Percentiles rank a stretch among this genome's conserved stretches.
These are phyloP conservation scores for Emmelina monodactyla DNA, from an alignment of 2,888 invertebrate species.

Conservation along the genomic window DNA sequence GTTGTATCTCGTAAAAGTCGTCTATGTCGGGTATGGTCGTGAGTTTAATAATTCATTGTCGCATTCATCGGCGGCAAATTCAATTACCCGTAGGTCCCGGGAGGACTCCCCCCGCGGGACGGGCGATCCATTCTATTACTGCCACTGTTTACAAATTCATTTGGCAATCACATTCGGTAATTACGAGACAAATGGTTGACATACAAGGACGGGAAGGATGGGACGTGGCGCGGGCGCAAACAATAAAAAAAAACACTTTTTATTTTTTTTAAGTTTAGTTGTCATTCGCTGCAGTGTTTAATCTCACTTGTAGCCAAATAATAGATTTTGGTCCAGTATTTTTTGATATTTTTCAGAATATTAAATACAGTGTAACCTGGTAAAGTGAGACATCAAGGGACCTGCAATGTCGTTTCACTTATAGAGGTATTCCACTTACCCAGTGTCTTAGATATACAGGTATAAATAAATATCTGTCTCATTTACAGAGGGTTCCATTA, in stretches of 20 bases:
- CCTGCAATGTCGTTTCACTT: no score
- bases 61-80: constrained; percentile 61
- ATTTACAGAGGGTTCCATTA: no score
- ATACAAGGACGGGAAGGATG: constrained; percentile 7
- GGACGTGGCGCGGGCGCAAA: constrained; percentile 16
- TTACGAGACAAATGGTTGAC: constrained; percentile 43
- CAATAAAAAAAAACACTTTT: background rate
- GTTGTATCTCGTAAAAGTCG: no score
- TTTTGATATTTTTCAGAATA: no score
- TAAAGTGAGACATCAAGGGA: no score
- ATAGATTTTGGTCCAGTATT: no score
- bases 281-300: background rate
- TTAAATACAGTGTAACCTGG: no score
- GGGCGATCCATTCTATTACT: constrained; percentile 10
- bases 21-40: no score
- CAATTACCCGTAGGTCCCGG: constrained; percentile 44
- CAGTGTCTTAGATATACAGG: no score
- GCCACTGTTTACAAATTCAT: constrained; percentile 53
- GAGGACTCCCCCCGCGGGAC: constrained; percentile 16
- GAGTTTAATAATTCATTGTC: constrained; percentile 62
- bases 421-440: no score
- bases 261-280: background rate
- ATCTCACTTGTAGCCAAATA: background rate
- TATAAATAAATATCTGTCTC: no score
- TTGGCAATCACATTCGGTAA: constrained; percentile 55